Base-by-base conservation (phyloP, 2,888 invertebrate species). In the Eledone cirrhosa region DNA sequence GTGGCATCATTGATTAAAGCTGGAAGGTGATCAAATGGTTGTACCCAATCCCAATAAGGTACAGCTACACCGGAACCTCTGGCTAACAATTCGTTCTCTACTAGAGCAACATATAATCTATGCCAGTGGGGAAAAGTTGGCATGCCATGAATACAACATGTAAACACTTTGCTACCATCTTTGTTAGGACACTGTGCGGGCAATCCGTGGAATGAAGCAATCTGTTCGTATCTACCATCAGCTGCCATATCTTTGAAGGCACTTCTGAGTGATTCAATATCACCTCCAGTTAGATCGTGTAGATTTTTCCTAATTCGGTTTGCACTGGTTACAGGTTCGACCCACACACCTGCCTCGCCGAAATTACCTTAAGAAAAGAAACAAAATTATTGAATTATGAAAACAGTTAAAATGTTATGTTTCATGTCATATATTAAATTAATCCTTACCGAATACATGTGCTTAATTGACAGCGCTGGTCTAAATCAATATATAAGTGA, bases 51-150 rank as follows among this genome's bases (percentile, higher is more conserved):
- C 82, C 82, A 83, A 72, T 82, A 82, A 7, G 82, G 82, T 22
- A 82, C 78, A 77, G 81, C 77, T 14, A 81, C 78, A 14, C 80
- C 80, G 2, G 83, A 83, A 13, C 83, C 83, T n/a, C 79, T 77
- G 16, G 69, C 77, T 16, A 82, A 63, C 22, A 83, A 78, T 16
- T 80, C 82, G 76, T 83, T 79, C 59, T 83, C 83, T 31, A 83
- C 83, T 78, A 82, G 80, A 22, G 80, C 48, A 47, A 79, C 80
- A 31, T 80, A 80, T 4, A 80, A 76, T n/a, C 80, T 69, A 69
- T 83, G 82, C 83, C 83, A 83, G 72, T 82, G 80, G 11, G 81
- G 81, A 79, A 83, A 83, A 13, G 80, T 72, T 24, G 83, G 80
- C 63, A 79, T 80, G 14, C 83, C 83, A 74, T 83, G 82, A 48